These are phyloP conservation scores for Babylonia areolata DNA, from an alignment of 1,140 invertebrate species.

Conservation along the genomic window DNA sequence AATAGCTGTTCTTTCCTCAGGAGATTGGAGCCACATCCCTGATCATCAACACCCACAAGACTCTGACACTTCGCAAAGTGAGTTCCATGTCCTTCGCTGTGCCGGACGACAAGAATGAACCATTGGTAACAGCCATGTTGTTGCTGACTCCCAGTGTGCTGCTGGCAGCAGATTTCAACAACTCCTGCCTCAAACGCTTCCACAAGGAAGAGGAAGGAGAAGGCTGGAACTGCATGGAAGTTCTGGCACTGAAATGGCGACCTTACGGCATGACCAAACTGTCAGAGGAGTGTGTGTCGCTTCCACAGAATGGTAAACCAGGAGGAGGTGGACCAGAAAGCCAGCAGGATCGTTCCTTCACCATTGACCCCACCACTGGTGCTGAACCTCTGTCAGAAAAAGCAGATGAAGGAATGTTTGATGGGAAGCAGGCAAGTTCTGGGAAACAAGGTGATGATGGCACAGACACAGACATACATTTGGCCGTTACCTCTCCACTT, in stretches of 20 bases:
- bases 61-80: constrained; percentile 9
- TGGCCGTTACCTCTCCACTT: background rate
- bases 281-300: background rate
- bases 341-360: background rate
- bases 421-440: background rate
- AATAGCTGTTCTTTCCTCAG: background rate
- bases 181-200: constrained; percentile 26
- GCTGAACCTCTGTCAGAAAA: background rate
- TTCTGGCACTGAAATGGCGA: constrained; percentile 26
- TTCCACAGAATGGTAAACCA: background rate
- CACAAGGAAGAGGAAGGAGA: background rate
- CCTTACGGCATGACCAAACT: constrained; percentile 1
- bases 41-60: constrained; percentile 22
- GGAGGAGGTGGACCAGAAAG: background rate
- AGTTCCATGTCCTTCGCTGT: background rate
- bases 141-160: background rate
- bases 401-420: background rate
- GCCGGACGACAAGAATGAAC: background rate
- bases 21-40: constrained; percentile 27
- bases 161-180: constrained; percentile 35
- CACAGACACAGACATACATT: background rate
- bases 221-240: background rate
- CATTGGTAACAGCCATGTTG: constrained; percentile 10
- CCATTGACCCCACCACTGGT: too few relatives aligned
- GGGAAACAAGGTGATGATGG: background rate